Evolutionary conservation across 53 echinoderm and acorn worm genomes (phyloP), one percentile per base, ranked within the genome.

Genomic region (Holothuria scabra): DNA sequence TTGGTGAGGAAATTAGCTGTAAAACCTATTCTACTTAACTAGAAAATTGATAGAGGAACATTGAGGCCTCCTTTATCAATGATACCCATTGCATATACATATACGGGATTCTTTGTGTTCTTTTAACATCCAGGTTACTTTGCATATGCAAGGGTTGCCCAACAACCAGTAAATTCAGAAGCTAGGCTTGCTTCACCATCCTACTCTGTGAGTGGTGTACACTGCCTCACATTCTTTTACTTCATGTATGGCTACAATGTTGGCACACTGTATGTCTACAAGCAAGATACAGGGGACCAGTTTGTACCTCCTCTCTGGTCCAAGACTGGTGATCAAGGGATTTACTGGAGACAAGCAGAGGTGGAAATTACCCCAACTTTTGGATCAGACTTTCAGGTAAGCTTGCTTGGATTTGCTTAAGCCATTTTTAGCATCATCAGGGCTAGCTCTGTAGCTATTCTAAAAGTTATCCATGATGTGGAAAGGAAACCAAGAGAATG

Each of bases 151-250:
- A 80, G 86, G 23, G 79, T 69, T n/a, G 69, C 82, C 21, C 25
- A 3, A 21, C 21, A 62, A 56, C 41, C 31, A 0, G 29, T 20
- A 23, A 84, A 63, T 28, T 57, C 76, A 22, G 86, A 65, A 30
- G 87, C 87, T 0, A 66, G 87, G 5, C 65, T 91, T 11, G 74
- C 71, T 28, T 87, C 91, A 25, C 69, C 68, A 8, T n/a, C 79
- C 30, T 96, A 91, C 79, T 59, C 71, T n/a, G 84, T 88, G n/a
- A 88, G 85, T 9, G 84, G 83, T 12, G 87, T 87, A 4, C 87
- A 85, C 22, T 96, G 96, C 46, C 81, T 96, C 28, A 67, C 65
- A 0, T 96, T 96, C 93, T 96, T 90, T 87, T 96, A 91, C 41
- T 89, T 89, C 81, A 91, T 96, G 90, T 83, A 70, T 60, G 96